These are phyloP conservation scores for Rhingia rostrata DNA, from an alignment of 2,888 invertebrate genomes.

Conservation along the genomic window DNA sequence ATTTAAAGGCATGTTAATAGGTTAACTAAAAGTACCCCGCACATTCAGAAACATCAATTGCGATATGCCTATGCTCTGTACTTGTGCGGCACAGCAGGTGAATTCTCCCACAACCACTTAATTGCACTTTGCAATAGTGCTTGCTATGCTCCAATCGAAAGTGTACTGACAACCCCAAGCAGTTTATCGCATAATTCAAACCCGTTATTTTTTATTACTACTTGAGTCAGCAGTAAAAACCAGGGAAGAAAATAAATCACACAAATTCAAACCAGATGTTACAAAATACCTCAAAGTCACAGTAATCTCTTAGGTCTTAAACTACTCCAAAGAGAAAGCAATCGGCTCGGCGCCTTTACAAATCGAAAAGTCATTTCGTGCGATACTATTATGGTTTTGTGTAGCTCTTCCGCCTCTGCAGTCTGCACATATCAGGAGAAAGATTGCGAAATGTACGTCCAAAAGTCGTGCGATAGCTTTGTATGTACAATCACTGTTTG, in stretches of 20 bases:
- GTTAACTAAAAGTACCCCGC: no score
- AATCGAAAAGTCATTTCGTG: not conserved
- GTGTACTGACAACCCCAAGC: not conserved
- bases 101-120: no score
- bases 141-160: no score
- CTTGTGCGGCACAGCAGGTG: no score
- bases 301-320: not conserved
- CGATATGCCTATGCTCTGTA: no score
- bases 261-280: slow-evolving; percentile 11
- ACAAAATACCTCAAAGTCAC: not conserved
- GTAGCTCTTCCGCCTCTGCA: not conserved
- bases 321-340: slow-evolving; percentile 49
- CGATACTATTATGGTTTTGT: slow-evolving; percentile 1
- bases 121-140: no score
- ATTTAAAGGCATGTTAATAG: no score
- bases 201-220: slow-evolving; percentile 2
- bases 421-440: slow-evolving; percentile 1
- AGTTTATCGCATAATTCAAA: not conserved
- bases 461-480: slow-evolving; percentile 12
- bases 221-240: not conserved
- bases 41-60: no score
- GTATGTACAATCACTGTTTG: not conserved
- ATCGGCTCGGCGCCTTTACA: slow-evolving; percentile 19
- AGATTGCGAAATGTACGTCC: slow-evolving; percentile 12
- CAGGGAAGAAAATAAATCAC: not conserved